These are phyloP conservation scores for Taeniopygia guttata DNA, from an alignment of 2,797 vertebrate genomes.

Conservation along the genomic window DNA sequence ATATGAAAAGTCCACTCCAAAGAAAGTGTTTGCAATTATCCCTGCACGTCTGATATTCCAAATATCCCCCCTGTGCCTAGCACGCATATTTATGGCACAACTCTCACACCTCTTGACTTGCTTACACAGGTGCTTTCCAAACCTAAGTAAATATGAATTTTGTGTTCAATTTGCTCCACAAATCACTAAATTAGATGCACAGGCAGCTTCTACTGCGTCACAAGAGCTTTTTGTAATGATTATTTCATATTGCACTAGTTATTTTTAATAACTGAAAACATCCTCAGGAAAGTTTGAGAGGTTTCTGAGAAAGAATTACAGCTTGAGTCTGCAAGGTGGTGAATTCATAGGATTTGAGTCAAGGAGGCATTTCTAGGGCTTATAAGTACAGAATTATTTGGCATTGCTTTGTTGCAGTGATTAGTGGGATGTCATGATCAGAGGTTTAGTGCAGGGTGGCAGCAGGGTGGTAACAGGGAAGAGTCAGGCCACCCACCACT, in stretches of 20 bases:
- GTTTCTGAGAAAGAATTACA: slow-evolving; percentile 15
- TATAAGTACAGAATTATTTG: not conserved
- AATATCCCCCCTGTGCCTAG: not conserved
- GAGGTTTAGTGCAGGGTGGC: not conserved
- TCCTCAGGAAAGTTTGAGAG: not conserved
- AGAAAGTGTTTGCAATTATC: slow-evolving; percentile 6
- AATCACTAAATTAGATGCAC: slow-evolving; percentile 8
- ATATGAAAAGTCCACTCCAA: not conserved
- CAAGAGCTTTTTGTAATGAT: not conserved
- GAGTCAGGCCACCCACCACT: not conserved
- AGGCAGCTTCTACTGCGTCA: not conserved
- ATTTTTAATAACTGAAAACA: not conserved
- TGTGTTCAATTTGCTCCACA: slow-evolving; percentile 31
- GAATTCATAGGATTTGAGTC: not conserved
- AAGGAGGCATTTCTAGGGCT: not conserved
- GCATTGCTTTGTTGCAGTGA: not conserved
- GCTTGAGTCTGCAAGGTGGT: not conserved
- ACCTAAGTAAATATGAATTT: slow-evolving; percentile 28
- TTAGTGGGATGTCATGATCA: not conserved
- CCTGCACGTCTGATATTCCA: not conserved
- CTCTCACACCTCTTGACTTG: not conserved
- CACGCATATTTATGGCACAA: not conserved
- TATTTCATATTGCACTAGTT: not conserved
- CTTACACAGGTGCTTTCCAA: slow-evolving; percentile 39
- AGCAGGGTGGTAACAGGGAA: not conserved